Conservation (phyloP, 2,797 vertebrate genomes). For the Epinephelus awoara region DNA sequence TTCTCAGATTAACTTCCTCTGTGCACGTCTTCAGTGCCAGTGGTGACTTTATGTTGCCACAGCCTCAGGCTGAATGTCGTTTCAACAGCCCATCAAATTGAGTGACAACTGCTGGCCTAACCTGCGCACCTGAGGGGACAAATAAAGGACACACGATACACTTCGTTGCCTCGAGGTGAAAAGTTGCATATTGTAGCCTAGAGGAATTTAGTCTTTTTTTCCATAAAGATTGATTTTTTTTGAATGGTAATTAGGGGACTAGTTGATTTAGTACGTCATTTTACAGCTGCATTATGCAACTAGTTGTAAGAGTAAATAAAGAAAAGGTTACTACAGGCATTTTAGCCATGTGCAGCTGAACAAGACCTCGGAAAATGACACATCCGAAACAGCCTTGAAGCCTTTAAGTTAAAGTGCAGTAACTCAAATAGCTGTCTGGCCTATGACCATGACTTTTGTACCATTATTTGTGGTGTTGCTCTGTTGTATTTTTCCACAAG, state of each 20-base stretch:
- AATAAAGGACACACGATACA: conserved; percentile 63
- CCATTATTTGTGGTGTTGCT: conserved; percentile 17
- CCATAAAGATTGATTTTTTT: conserved; percentile 10
- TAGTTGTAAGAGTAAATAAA: conserved; percentile 23
- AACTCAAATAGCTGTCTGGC: conserved; percentile 15
- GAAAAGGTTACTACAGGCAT: conserved; percentile 10
- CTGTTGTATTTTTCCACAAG: conserved; percentile 28
- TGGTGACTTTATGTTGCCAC: conserved; percentile 44
- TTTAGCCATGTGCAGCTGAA: not conserved
- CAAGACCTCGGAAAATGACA: not conserved
- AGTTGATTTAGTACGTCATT: conserved; percentile 14
- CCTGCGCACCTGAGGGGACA: conserved; percentile 65
- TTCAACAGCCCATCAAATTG: conserved; percentile 72
- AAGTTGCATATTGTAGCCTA: conserved; percentile 46
- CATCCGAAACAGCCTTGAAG: not conserved
- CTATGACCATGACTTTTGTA: not conserved
- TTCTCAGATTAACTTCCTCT: conserved; percentile 38
- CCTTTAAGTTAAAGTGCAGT: conserved; percentile 8
- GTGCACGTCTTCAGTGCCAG: conserved; percentile 38
- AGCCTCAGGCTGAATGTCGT: conserved; percentile 67
- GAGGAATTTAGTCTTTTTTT: conserved; percentile 35
- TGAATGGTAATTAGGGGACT: conserved; percentile 17
- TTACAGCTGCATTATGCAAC: conserved; percentile 42
- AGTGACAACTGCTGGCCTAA: conserved; percentile 72
- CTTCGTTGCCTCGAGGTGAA: conserved; percentile 63